A percentile compares a stretch with the other conserved stretches of the same genome.
These are phyloP conservation scores for Pelecanoides urinatrix DNA, from an alignment of 2,113 vertebrate species.

Conservation along the genomic window DNA sequence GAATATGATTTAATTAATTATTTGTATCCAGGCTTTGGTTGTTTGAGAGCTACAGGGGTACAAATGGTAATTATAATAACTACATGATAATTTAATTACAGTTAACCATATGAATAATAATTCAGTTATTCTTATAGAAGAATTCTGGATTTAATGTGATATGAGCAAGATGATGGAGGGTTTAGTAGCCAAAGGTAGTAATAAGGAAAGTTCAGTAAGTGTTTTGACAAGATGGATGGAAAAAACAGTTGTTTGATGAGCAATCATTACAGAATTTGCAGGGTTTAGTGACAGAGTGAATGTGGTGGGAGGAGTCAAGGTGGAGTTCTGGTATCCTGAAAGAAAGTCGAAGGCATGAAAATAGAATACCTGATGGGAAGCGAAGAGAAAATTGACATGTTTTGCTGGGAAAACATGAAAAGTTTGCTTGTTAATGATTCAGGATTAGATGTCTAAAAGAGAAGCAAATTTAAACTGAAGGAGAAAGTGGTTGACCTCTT, in stretches of 20 bases:
- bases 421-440: background rate
- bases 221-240: background rate
- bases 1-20: background rate
- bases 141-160: background rate
- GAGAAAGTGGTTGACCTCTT: background rate
- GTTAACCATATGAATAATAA: background rate
- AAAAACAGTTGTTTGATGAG: background rate
- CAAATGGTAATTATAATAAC: constrained; percentile 10
- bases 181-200: background rate
- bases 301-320: background rate
- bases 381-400: background rate
- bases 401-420: background rate
- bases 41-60: background rate
- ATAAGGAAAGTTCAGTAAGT: background rate
- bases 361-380: background rate
- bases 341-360: background rate
- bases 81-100: constrained; percentile 14
- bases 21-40: background rate
- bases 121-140: background rate
- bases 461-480: background rate
- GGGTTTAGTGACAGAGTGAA: background rate
- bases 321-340: background rate
- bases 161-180: background rate
- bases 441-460: background rate
- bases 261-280: background rate